Percentiles rank a stretch among this genome's conserved stretches.
These are phyloP conservation scores for Drosophila bunnanda DNA, from an alignment of 2,888 invertebrate species.

Conservation along the genomic window DNA sequence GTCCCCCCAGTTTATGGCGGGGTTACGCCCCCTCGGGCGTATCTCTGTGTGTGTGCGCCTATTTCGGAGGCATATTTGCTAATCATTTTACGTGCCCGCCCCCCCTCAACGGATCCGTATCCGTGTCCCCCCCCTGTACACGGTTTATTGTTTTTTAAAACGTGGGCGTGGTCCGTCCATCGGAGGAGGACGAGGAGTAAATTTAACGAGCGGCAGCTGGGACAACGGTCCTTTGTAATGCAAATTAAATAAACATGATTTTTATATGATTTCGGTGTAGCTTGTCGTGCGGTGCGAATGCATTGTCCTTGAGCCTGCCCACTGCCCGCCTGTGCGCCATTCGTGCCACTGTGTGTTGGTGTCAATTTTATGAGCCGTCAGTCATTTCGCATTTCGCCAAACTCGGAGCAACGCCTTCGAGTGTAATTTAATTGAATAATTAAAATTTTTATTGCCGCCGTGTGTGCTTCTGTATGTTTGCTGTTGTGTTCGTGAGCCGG, in stretches of 20 bases:
- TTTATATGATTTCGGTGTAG: conserved; percentile 70
- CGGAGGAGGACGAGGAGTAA: conserved; percentile 47
- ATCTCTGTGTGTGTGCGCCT: conserved; percentile 41
- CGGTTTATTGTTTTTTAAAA: conserved; percentile 76
- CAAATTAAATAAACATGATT: conserved; percentile 82
- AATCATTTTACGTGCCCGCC: conserved; percentile 76
- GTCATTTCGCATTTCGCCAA: conserved; percentile 71
- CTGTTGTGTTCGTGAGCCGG: conserved; percentile 15
- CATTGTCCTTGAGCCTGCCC: conserved; percentile 30
- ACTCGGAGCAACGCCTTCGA: conserved; percentile 72
- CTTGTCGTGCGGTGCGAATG: conserved; percentile 28
- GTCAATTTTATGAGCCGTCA: conserved; percentile 80
- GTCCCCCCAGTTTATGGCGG: conserved; percentile 31
- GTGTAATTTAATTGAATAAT: conserved; percentile 81
- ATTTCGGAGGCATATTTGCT: conserved; percentile 71
- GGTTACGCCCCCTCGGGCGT: conserved; percentile 37
- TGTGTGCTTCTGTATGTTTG: conserved; percentile 30
- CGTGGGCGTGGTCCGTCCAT: conserved; percentile 49
- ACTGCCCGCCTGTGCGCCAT: conserved; percentile 22
- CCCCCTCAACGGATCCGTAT: neutral
- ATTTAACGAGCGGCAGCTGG: conserved; percentile 68
- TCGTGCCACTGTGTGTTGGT: conserved; percentile 58
- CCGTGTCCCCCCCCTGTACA: conserved; percentile 16
- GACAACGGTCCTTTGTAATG: conserved; percentile 64
- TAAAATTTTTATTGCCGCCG: conserved; percentile 76